Percentiles rank a stretch among this genome's conserved stretches.
Evolutionary conservation across 2,113 vertebrate species (phyloP).

Genomic region (Erinaceus europaeus): DNA sequence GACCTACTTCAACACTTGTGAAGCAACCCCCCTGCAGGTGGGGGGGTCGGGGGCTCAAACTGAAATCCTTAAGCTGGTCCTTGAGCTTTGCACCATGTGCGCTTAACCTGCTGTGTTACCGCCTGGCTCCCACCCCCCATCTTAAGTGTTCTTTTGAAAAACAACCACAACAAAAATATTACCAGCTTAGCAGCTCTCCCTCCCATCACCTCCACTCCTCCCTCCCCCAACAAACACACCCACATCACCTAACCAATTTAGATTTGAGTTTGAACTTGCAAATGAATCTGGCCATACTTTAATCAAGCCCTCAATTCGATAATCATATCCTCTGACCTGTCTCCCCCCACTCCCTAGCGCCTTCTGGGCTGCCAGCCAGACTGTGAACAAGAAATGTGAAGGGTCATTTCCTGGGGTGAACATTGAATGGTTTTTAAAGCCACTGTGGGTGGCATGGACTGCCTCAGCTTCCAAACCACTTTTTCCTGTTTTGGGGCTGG

Average conservation of each 20-base stretch:
- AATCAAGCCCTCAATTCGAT: constrained; percentile 22
- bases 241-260: neutral
- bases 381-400: constrained; percentile 11
- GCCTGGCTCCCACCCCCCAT: no score
- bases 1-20: no score
- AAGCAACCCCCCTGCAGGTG: no score
- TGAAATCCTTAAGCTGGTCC: no score
- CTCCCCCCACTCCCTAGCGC: no score
- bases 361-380: constrained; percentile 37
- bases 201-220: neutral
- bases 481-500: constrained; percentile 33
- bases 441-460: neutral
- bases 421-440: neutral
- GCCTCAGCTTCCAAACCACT: neutral
- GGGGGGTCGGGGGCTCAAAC: no score
- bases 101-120: no score
- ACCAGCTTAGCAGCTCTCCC: neutral
- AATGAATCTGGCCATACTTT: neutral
- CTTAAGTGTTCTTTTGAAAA: no score
- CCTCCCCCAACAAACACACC: no score
- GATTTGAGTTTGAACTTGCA: neutral
- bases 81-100: no score
- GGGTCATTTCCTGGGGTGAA: constrained; percentile 50
- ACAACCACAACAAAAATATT: neutral
- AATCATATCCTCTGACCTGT: constrained; percentile 30